Base-by-base conservation (phyloP, 1,140 invertebrate species). In the Argopecten irradians region DNA sequence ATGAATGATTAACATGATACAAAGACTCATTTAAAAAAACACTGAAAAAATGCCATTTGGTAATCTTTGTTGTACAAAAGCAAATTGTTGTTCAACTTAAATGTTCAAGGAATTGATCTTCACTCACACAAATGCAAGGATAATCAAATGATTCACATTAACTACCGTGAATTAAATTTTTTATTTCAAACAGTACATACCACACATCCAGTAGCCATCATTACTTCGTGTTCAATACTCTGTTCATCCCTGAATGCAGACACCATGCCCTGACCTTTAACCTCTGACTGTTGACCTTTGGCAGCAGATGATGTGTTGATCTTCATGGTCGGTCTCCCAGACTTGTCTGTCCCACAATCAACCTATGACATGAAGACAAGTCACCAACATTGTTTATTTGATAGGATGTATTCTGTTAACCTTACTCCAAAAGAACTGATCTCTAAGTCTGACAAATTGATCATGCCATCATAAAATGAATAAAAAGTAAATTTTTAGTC, bases 201-300 rank as follows among this genome's bases (percentile, higher is more conserved):
- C 86, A 86, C 83, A 91, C 94, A 95, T 5, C 92, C 91, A 9
- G 94, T 94, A 13, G 93, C 93, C 43, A 71, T 83, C 82, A 92
- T 93, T 9, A 95, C 93, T 85, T 94, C 92, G 19, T 92, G 89
- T 55, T 93, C 92, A 11, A 95, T 92, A 85, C 92, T 92, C 14
- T 91, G 88, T 39, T 89, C 86, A 46, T 91, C 91, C 33, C 93
- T 89, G 0, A 93, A 86, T 28, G 91, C 93, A 83, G 91, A 85
- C 0, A 92, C 94, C 14, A 93, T 84, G 13, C 92, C 93, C 19
- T 88, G 43, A 55, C 43, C 43, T 55, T 22, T 55, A 22, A 19
- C 43, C 43, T 55, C 43, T 55, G 39, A 9, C 39, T 55, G 7
- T 22, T 55, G 43, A 8, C 7, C 43, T 55, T 55, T 55, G 7